These are phyloP conservation scores for Bombycilla garrulus DNA, from an alignment of 2,113 vertebrate species.

Conservation along the genomic window DNA sequence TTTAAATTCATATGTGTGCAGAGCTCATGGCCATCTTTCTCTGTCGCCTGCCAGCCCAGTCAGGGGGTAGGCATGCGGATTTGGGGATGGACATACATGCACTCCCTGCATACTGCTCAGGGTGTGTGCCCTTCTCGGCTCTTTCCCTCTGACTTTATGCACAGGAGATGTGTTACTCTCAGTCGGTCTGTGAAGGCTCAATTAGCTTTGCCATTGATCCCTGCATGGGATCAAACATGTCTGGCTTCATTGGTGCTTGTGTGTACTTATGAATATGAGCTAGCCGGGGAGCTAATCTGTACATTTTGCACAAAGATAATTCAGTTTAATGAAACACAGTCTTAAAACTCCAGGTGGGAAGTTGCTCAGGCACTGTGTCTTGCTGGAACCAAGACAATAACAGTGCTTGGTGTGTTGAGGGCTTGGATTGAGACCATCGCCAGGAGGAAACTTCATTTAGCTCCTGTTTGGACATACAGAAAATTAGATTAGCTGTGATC, in stretches of 20 bases:
- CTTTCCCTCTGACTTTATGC: neutral
- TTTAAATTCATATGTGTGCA: neutral
- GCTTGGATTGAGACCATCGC: neutral
- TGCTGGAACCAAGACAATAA: neutral
- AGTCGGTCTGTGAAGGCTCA: neutral
- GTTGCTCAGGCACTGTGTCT: neutral
- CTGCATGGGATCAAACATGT: neutral
- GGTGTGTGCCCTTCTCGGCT: neutral
- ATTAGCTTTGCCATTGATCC: neutral
- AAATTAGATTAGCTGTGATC: neutral
- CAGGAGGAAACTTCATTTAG: neutral
- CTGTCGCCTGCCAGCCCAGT: rapidly evolving
- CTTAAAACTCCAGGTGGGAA: slow-evolving; percentile 9
- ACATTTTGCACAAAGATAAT: slow-evolving; percentile 14
- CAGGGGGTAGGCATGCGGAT: neutral
- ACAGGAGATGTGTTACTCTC: neutral
- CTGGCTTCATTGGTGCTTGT: neutral
- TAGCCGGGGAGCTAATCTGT: neutral
- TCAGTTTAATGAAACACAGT: slow-evolving; percentile 31
- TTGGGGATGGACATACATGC: rapidly evolving
- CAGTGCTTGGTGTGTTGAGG: neutral
- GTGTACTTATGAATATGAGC: neutral
- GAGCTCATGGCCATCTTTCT: neutral
- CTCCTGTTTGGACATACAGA: neutral
- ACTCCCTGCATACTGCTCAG: neutral